phyloP scores from a whole-genome alignment of 2,797 vertebrate species.

The Salarias fasciatus region DNA sequence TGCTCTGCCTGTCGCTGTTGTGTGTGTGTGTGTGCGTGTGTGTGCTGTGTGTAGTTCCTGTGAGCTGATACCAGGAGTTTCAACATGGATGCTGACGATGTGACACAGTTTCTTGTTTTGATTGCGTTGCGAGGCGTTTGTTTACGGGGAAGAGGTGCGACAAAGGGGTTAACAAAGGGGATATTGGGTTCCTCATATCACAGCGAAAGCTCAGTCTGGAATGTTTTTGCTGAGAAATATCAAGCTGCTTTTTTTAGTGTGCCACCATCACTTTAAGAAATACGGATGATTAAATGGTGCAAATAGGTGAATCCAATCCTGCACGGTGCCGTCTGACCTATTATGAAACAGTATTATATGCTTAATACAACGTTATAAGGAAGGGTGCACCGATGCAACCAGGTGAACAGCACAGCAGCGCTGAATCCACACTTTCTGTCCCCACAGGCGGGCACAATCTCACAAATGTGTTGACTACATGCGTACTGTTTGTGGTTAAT shows the following conservation, averaged over 20 bases:
- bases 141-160: constrained; percentile 58
- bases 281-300: constrained; percentile 23
- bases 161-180: constrained; percentile 86
- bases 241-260: constrained; percentile 23
- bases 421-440: background rate
- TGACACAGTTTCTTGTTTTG: constrained; percentile 80
- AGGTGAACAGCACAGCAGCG: constrained; percentile 25
- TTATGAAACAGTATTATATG: constrained; percentile 28
- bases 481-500: constrained; percentile 37
- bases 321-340: constrained; percentile 20
- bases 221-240: constrained; percentile 64
- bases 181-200: constrained; percentile 88
- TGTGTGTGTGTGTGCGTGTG: background rate
- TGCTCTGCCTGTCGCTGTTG: constrained; percentile 61
- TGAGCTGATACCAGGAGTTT: constrained; percentile 67
- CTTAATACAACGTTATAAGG: constrained; percentile 17
- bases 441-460: background rate
- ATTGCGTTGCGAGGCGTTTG: constrained; percentile 58
- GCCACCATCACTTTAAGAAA: constrained; percentile 26
- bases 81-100: constrained; percentile 86
- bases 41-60: constrained; percentile 53
- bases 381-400: constrained; percentile 23
- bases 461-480: too few relatives aligned
- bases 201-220: constrained; percentile 72
- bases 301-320: constrained; percentile 34